Evolutionary conservation across 2,888 invertebrate genomes (phyloP).

Genomic region (Galerucella pusilla): DNA sequence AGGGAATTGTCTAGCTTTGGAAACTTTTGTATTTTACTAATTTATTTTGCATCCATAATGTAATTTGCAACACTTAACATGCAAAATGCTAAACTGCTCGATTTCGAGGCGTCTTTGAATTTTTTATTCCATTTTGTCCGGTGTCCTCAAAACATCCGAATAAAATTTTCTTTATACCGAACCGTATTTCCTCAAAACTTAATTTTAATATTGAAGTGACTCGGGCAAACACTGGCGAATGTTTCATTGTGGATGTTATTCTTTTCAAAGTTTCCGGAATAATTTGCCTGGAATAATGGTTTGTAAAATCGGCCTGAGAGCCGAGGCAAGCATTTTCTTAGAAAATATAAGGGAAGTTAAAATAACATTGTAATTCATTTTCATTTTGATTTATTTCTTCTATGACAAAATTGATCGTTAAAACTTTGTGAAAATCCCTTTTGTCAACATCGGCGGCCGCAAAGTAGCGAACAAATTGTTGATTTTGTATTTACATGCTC

Average conservation of each 20-base stretch:
- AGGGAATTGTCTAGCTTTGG: neutral
- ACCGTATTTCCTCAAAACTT: conserved; percentile 31
- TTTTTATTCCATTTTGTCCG: conserved; percentile 26
- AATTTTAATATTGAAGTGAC: conserved; percentile 37
- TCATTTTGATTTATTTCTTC: conserved; percentile 35
- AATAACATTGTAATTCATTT: conserved; percentile 36
- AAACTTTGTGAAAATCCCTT: conserved; percentile 31
- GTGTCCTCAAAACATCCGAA: conserved; percentile 22
- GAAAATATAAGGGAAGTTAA: conserved; percentile 32
- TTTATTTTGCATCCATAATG: conserved; percentile 27
- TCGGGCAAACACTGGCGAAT: conserved; percentile 34
- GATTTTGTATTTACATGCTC: conserved; percentile 22
- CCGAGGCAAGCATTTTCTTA: conserved; percentile 26
- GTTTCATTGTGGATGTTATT: conserved; percentile 37
- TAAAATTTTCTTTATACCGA: conserved; percentile 24
- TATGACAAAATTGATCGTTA: conserved; percentile 33
- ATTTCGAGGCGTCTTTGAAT: conserved; percentile 27
- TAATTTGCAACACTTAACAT: conserved; percentile 25
- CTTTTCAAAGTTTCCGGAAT: conserved; percentile 35
- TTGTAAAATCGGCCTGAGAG: conserved; percentile 35
- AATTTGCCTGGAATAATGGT: conserved; percentile 33
- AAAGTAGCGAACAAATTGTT: conserved; percentile 22
- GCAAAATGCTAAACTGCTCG: conserved; percentile 31
- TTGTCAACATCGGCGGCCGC: conserved; percentile 16
- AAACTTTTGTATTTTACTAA: conserved; percentile 9